Evolutionary conservation across 2,888 invertebrate genomes (phyloP).

Genomic region (Drosophila buzzatii): DNA sequence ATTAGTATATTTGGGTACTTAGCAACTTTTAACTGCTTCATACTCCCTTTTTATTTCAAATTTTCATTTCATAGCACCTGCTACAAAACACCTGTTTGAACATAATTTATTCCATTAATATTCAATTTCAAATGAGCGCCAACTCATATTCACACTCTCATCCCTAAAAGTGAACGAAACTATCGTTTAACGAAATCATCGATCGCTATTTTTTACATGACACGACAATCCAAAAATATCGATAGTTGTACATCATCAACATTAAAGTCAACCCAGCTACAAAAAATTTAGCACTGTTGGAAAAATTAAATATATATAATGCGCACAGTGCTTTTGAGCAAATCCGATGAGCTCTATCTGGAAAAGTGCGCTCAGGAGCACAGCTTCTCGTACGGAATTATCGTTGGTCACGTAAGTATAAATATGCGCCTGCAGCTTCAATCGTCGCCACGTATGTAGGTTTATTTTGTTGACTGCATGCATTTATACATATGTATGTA

Average conservation of each 20-base stretch:
- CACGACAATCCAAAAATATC: constrained; percentile 4
- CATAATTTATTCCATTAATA: background rate
- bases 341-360: constrained; percentile 89
- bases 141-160: background rate
- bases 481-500: background rate
- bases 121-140: constrained; percentile 11
- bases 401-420: constrained; percentile 91
- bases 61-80: background rate
- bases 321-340: constrained; percentile 89
- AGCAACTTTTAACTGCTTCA: background rate
- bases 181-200: background rate
- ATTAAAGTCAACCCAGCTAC: constrained; percentile 29
- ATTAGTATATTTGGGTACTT: too few species aligned
- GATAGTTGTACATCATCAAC: constrained; percentile 24
- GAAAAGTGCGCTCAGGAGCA: constrained; percentile 88
- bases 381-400: constrained; percentile 90
- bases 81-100: constrained; percentile 3
- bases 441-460: constrained; percentile 59
- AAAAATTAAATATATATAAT: constrained; percentile 74
- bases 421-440: constrained; percentile 3
- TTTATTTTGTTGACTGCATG: constrained; percentile 41
- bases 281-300: constrained; percentile 37
- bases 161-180: constrained; percentile 24
- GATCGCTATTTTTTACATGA: background rate
- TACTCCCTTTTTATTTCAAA: background rate